A percentile compares a stretch with the other conserved stretches of the same genome.
These are phyloP conservation scores for Callimorpha dominula DNA, from an alignment of 2,888 invertebrate genomes.

Conservation along the genomic window DNA sequence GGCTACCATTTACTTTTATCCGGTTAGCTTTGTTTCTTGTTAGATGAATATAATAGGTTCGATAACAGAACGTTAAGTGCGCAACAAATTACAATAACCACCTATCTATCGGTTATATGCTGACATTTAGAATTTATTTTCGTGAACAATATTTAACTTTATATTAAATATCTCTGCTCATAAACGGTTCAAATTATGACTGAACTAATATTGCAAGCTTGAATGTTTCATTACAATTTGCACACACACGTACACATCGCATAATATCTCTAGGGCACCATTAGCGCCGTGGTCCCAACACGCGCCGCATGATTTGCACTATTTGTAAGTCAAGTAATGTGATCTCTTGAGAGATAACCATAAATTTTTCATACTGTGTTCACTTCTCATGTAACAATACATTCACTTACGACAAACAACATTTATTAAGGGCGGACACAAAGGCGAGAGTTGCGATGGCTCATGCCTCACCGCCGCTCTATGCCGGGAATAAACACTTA, in stretches of 20 bases:
- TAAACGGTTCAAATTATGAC: not conserved
- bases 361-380: slow-evolving; percentile 71
- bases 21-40: slow-evolving; percentile 55
- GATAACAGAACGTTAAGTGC: slow-evolving; percentile 51
- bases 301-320: slow-evolving; percentile 44
- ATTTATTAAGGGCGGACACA: slow-evolving; percentile 75
- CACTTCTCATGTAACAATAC: slow-evolving; percentile 71
- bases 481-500: slow-evolving; percentile 79
- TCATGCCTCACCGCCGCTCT: slow-evolving; percentile 58
- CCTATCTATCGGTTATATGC: slow-evolving; percentile 31
- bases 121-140: slow-evolving; percentile 51
- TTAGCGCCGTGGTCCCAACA: slow-evolving; percentile 12
- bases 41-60: slow-evolving; percentile 54
- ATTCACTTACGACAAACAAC: slow-evolving; percentile 74
- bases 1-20: slow-evolving; percentile 75
- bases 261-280: slow-evolving; percentile 11
- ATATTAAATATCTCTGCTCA: slow-evolving; percentile 15
- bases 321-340: slow-evolving; percentile 55
- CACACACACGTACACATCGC: not conserved
- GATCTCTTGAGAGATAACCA: slow-evolving; percentile 56
- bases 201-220: not conserved
- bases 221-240: not conserved
- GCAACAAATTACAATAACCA: slow-evolving; percentile 47
- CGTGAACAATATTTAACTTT: slow-evolving; percentile 15
- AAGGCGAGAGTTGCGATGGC: slow-evolving; percentile 58